These are phyloP conservation scores for Platypus cylindrus DNA, from an alignment of 2,888 invertebrate species.

Conservation along the genomic window DNA sequence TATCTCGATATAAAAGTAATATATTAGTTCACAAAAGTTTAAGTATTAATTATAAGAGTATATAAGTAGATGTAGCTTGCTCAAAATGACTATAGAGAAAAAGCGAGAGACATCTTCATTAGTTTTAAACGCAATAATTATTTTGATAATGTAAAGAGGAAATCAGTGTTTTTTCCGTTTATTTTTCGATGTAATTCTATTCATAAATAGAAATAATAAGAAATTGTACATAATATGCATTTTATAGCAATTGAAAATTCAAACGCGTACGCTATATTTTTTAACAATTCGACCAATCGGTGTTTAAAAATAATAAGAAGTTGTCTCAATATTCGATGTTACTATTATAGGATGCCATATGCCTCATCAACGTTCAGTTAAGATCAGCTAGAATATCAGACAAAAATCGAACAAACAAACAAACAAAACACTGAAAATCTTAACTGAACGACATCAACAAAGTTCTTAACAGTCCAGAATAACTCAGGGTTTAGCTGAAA, in stretches of 20 bases:
- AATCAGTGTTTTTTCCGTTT: too few species aligned
- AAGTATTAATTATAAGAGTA: conserved; percentile 36
- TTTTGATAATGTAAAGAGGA: too few species aligned
- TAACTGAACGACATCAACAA: background rate
- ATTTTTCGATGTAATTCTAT: too few species aligned
- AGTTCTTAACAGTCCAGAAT: conserved; percentile 33
- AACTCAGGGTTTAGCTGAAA: conserved; percentile 37
- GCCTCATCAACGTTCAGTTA: conserved; percentile 8
- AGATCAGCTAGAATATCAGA: conserved; percentile 4
- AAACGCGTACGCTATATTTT: conserved; percentile 8
- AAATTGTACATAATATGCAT: too few species aligned
- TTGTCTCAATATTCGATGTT: conserved; percentile 1
- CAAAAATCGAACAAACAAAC: too few species aligned
- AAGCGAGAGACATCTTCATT: conserved; percentile 10
- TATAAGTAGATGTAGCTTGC: conserved; percentile 40
- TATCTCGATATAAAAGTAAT: conserved; percentile 34
- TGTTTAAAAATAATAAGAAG: conserved; percentile 4
- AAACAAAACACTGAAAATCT: background rate
- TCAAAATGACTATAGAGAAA: conserved; percentile 34
- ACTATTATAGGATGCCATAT: background rate
- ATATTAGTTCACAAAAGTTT: conserved; percentile 34
- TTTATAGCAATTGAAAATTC: conserved; percentile 7
- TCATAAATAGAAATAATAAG: too few species aligned
- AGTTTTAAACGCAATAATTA: conserved; percentile 3
- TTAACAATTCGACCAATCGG: conserved; percentile 5